A percentile compares a stretch with the other conserved stretches of the same genome.
phyloP scores from a whole-genome alignment of 2,888 invertebrate genomes.

The Zonitis immaculata region DNA sequence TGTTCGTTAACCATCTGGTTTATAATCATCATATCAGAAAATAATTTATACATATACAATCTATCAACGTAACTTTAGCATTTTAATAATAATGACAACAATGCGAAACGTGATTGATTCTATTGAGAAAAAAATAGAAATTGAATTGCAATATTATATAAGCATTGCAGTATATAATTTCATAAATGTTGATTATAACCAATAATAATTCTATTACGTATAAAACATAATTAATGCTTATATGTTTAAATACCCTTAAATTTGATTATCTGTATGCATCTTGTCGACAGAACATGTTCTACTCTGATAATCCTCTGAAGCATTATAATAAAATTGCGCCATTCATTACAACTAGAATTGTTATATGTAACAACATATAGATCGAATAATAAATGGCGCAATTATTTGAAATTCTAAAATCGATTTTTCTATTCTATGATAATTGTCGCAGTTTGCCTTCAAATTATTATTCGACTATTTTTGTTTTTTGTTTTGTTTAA shows the following conservation, averaged over 20 bases:
- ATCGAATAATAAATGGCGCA: no score
- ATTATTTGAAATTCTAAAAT: not conserved
- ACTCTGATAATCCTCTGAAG: not conserved
- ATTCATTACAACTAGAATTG: no score
- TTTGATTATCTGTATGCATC: not conserved
- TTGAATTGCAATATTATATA: not conserved
- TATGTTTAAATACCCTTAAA: not conserved
- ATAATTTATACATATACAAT: not conserved
- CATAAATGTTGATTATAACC: no score
- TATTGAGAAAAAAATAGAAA: not conserved
- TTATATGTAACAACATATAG: no score
- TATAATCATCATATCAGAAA: not conserved
- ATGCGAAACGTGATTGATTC: not conserved
- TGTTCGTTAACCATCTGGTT: slow-evolving; percentile 1
- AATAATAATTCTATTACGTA: no score
- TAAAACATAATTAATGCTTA: not conserved
- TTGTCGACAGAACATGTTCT: not conserved
- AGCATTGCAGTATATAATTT: not conserved
- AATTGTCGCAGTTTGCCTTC: not conserved
- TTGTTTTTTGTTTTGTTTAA: no score
- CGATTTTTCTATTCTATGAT: not conserved
- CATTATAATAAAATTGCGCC: no score
- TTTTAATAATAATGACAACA: not conserved
- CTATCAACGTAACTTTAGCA: not conserved
- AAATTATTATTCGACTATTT: not conserved